Conservation (phyloP, 1,140 invertebrate species). For the Drosophila pandora region DNA sequence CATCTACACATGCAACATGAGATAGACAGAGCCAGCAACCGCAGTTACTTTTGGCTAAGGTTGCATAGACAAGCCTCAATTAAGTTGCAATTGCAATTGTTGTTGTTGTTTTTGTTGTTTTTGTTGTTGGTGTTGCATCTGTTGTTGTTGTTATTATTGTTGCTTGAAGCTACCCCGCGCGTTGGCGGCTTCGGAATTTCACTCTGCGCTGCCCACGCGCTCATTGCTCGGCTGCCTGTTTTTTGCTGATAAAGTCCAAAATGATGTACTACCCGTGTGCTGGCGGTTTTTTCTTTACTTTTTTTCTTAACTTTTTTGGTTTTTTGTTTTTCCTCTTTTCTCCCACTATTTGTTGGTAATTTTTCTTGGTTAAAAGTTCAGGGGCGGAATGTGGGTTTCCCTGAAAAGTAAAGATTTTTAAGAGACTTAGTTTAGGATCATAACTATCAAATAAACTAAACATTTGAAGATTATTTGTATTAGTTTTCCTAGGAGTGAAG, state of each 20-base stretch:
- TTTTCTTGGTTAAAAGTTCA: background rate
- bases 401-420: no score
- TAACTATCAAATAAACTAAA: no score
- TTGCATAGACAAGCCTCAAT: conserved; percentile 78
- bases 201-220: conserved; percentile 71
- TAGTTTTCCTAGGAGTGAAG: no score
- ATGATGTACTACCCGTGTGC: conserved; percentile 75
- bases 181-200: conserved; percentile 75
- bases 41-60: conserved; percentile 69
- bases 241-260: conserved; percentile 78
- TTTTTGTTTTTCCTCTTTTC: conserved; percentile 1
- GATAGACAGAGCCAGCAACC: conserved; percentile 47
- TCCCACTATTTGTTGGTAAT: conserved; percentile 20
- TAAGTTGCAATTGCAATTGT: conserved; percentile 78
- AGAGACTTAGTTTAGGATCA: no score
- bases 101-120: conserved; percentile 31
- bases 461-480: no score
- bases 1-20: background rate
- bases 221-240: conserved; percentile 56
- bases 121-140: conserved; percentile 15
- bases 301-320: conserved; percentile 1
- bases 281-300: conserved; percentile 51
- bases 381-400: background rate
- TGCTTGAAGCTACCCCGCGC: conserved; percentile 46
- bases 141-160: conserved; percentile 22